These are phyloP conservation scores for Galagoides demidoff DNA, from an alignment of 2,797 vertebrate genomes.

Conservation along the genomic window DNA sequence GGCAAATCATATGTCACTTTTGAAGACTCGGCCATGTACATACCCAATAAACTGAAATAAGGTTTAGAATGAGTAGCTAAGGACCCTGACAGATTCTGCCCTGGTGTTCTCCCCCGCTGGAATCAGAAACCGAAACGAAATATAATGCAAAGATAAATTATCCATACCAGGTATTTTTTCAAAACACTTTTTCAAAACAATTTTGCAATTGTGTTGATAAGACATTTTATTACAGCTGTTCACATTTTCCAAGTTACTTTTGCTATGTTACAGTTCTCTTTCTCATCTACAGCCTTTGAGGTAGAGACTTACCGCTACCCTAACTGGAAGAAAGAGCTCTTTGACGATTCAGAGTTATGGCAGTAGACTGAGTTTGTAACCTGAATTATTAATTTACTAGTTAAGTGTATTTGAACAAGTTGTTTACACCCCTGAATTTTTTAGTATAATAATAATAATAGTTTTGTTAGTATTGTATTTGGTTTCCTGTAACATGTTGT, in stretches of 20 bases:
- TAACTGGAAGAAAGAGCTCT: background rate
- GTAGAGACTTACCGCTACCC: background rate
- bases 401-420: background rate
- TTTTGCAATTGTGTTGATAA: background rate
- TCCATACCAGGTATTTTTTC: background rate
- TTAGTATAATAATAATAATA: background rate
- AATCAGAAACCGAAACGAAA: background rate
- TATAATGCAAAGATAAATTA: background rate
- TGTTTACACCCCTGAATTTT: background rate
- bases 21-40: background rate
- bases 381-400: background rate
- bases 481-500: background rate
- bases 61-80: background rate
- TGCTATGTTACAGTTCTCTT: background rate
- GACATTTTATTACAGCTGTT: background rate
- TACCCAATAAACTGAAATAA: background rate
- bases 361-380: background rate
- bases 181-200: background rate
- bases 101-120: background rate
- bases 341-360: background rate
- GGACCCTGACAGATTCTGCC: background rate
- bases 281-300: background rate
- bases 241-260: background rate
- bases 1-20: background rate
- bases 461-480: no score